Evolutionary conservation across 2,797 vertebrate genomes (phyloP).

Genomic region (Podargus strigoides): DNA sequence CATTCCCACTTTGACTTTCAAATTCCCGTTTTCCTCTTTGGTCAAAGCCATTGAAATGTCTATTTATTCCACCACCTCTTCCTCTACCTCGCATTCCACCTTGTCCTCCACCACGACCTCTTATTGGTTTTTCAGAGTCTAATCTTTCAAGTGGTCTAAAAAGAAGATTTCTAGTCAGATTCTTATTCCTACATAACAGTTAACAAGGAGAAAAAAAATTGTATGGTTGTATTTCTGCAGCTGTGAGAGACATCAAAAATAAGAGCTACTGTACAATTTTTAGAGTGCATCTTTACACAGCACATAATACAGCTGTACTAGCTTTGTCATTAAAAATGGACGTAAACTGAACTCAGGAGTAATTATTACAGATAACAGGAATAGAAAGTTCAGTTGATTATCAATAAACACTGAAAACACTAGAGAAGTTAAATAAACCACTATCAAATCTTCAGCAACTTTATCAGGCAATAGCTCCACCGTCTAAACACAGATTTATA

Average conservation of each 20-base stretch:
- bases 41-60: conserved; percentile 75
- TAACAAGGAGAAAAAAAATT: neutral
- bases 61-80: conserved; percentile 72
- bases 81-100: conserved; percentile 71
- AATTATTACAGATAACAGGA: neutral
- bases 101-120: conserved; percentile 74
- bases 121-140: conserved; percentile 67
- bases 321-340: neutral
- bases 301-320: neutral
- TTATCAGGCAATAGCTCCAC: neutral
- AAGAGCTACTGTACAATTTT: neutral
- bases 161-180: neutral
- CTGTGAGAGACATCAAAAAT: neutral
- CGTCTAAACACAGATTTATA: neutral
- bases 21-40: conserved; percentile 82
- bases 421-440: neutral
- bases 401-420: neutral
- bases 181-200: neutral
- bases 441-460: neutral
- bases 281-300: neutral
- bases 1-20: conserved; percentile 82
- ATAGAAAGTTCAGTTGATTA: neutral
- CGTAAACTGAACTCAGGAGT: neutral
- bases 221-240: neutral
- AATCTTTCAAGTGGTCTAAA: conserved; percentile 69